A percentile compares a stretch with the other conserved stretches of the same genome.
Evolutionary conservation across 2,888 invertebrate species (phyloP).

Genomic region (Campopleginae sp.): DNA sequence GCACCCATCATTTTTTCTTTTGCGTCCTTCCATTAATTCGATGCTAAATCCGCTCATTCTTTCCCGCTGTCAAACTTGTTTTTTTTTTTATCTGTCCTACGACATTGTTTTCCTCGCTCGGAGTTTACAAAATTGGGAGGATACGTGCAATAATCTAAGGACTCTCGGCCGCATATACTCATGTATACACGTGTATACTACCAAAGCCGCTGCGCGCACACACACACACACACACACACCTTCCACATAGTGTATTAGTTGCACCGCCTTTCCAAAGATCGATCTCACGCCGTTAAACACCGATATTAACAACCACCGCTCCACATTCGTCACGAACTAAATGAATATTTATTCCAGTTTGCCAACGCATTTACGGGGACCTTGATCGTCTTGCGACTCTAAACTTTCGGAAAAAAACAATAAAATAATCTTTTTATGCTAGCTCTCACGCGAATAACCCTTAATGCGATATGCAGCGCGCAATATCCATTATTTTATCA

Average conservation of each 20-base stretch:
- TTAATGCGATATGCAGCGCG: slow-evolving; percentile 11
- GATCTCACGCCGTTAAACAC: slow-evolving; percentile 64
- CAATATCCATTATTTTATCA: neutral
- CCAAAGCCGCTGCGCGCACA: slow-evolving; percentile 55
- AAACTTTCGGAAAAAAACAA: slow-evolving; percentile 28
- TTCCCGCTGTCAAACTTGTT: neutral
- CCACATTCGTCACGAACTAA: slow-evolving; percentile 58
- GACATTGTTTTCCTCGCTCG: neutral
- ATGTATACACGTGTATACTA: slow-evolving; percentile 19
- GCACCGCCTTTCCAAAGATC: slow-evolving; percentile 66
- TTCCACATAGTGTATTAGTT: slow-evolving; percentile 31
- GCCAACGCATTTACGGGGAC: slow-evolving; percentile 46
- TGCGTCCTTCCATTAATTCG: neutral
- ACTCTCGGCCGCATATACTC: slow-evolving; percentile 61
- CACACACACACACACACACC: slow-evolving; percentile 61
- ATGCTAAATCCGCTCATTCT: neutral
- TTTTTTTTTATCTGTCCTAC: neutral
- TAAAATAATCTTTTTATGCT: neutral
- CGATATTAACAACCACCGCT: slow-evolving; percentile 63
- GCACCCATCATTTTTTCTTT: neutral
- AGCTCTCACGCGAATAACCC: neutral
- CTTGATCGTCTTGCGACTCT: slow-evolving; percentile 43
- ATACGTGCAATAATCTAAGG: slow-evolving; percentile 68
- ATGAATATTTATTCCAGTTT: slow-evolving; percentile 59
- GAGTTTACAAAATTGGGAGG: neutral